phyloP scores from a whole-genome alignment of 2,113 vertebrate species.

The Eptesicus fuscus region DNA sequence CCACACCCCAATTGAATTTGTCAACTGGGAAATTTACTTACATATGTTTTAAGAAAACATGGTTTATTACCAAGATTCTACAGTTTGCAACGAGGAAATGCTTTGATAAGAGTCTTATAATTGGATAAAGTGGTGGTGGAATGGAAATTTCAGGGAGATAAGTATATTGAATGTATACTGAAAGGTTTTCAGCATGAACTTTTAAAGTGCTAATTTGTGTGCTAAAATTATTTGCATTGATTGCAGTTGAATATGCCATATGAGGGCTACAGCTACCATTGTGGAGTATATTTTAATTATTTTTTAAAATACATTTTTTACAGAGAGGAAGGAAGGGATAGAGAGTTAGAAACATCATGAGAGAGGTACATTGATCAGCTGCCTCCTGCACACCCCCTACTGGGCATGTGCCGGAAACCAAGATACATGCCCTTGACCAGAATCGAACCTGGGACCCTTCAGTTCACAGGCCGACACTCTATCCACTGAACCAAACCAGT shows the following conservation, averaged over 20 bases:
- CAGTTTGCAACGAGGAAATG: not conserved
- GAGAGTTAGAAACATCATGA: no score
- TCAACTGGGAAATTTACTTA: not conserved
- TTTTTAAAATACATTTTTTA: no score
- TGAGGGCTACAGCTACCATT: no score
- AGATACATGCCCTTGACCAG: no score
- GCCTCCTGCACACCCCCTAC: no score
- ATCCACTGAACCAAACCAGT: no score
- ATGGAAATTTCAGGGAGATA: not conserved
- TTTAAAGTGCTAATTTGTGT: not conserved
- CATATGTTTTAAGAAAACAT: not conserved
- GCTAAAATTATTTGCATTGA: not conserved
- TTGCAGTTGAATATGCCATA: no score
- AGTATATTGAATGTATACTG: not conserved
- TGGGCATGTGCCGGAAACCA: no score
- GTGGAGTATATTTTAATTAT: not conserved
- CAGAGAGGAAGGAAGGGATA: no score
- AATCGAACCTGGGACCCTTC: no score
- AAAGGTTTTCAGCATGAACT: not conserved
- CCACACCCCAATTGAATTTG: not conserved
- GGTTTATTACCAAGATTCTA: not conserved
- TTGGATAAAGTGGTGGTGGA: not conserved
- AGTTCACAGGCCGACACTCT: no score
- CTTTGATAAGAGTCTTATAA: not conserved
- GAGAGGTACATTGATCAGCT: no score